Evolutionary conservation across 1,140 invertebrate species (phyloP).

Genomic region (Vanessa atalanta): DNA sequence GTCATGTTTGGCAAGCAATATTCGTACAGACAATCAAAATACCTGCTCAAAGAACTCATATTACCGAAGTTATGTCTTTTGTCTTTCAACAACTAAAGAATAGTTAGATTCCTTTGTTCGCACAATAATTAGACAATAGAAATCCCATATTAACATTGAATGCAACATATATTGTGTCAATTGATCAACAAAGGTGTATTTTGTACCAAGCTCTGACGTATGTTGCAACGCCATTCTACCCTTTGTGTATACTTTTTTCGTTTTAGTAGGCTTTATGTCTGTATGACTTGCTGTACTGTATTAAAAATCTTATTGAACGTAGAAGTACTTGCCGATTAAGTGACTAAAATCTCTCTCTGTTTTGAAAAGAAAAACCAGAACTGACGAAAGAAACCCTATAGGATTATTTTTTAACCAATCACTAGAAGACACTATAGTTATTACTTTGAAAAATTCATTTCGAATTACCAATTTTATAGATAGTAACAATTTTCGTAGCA

Average conservation of each 20-base stretch:
- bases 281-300: too few relatives aligned
- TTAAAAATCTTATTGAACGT: too few relatives aligned
- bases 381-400: too few relatives aligned
- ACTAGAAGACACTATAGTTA: too few relatives aligned
- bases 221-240: background rate
- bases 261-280: background rate
- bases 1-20: background rate
- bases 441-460: too few relatives aligned
- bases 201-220: background rate
- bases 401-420: too few relatives aligned
- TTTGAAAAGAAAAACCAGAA: too few relatives aligned
- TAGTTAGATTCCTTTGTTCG: constrained; percentile 1
- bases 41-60: background rate
- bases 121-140: constrained; percentile 15
- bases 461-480: too few relatives aligned
- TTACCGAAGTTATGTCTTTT: background rate
- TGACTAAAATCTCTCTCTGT: too few relatives aligned
- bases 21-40: background rate
- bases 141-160: constrained; percentile 27
- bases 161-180: constrained; percentile 10
- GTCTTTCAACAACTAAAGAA: constrained; percentile 2
- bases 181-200: constrained; percentile 8
- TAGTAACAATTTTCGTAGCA: too few relatives aligned
- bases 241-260: background rate
- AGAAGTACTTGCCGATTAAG: too few relatives aligned